Percentiles rank a stretch among this genome's conserved stretches.
These are phyloP conservation scores for Apamea crenata DNA, from an alignment of 2,888 invertebrate genomes.

Conservation along the genomic window DNA sequence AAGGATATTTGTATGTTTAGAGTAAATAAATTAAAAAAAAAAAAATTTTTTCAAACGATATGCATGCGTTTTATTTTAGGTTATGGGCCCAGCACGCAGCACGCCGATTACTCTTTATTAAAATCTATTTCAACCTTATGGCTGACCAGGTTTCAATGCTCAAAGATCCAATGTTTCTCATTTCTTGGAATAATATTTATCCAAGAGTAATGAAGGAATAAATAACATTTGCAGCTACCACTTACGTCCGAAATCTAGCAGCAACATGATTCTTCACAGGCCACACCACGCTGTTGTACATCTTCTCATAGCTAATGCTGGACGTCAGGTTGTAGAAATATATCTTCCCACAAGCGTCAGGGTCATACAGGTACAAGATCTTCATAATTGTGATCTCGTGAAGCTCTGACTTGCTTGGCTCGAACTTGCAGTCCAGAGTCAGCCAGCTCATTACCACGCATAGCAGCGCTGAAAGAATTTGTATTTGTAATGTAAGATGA, in stretches of 20 bases:
- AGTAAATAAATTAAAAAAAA: too few relatives aligned
- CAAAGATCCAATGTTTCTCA: not conserved
- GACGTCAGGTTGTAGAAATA: constrained; percentile 83
- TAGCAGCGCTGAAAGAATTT: constrained; percentile 73
- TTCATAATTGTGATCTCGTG: constrained; percentile 83
- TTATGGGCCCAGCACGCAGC: too few relatives aligned
- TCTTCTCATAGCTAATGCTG: constrained; percentile 32
- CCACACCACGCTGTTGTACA: constrained; percentile 77
- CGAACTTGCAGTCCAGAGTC: constrained; percentile 77
- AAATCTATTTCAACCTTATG: too few relatives aligned
- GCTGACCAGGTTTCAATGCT: not conserved
- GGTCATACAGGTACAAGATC: constrained; percentile 84
- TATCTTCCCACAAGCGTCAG: constrained; percentile 78
- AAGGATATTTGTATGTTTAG: too few relatives aligned
- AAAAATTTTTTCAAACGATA: too few relatives aligned
- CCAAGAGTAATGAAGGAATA: too few relatives aligned
- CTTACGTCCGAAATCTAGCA: constrained; percentile 77
- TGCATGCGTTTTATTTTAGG: too few relatives aligned
- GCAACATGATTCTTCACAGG: constrained; percentile 78
- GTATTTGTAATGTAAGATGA: not conserved
- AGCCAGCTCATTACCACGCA: constrained; percentile 78
- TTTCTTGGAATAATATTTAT: not conserved
- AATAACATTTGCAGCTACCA: not conserved
- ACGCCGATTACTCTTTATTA: not conserved
- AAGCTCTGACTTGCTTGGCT: constrained; percentile 74